Evolutionary conservation across 23 tunicate genomes (phyloP).

Genomic region (Ciona savignyi): DNA sequence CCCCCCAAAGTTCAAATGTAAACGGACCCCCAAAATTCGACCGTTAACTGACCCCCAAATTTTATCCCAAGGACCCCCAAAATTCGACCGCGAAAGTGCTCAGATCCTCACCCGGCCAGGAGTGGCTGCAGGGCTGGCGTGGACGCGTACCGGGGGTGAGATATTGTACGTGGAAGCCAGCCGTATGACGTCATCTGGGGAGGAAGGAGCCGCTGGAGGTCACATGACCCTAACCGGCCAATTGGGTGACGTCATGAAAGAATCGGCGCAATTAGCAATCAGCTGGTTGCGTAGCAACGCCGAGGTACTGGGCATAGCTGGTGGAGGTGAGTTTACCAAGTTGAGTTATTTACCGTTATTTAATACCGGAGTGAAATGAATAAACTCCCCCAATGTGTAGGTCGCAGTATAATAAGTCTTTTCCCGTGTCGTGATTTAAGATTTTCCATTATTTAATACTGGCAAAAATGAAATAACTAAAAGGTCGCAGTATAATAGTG

Average conservation of each 20-base stretch:
- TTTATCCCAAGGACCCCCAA: slow-evolving; percentile 48
- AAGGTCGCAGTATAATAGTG: too few relatives aligned
- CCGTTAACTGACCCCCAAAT: too few relatives aligned
- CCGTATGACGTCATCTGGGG: slow-evolving; percentile 9
- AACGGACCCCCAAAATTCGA: too few relatives aligned
- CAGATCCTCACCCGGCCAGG: slow-evolving; percentile 42
- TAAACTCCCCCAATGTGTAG: too few relatives aligned
- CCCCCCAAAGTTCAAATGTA: too few relatives aligned
- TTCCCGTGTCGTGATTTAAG: too few relatives aligned
- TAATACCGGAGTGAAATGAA: too few relatives aligned
- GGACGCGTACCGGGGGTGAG: slow-evolving; percentile 56
- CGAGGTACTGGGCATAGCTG: slow-evolving; percentile 10
- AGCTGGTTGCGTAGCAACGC: slow-evolving; percentile 54
- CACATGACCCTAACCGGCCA: slow-evolving; percentile 60
- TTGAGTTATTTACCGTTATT: too few relatives aligned
- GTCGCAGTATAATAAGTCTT: too few relatives aligned
- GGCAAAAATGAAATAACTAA: too few relatives aligned
- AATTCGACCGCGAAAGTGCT: slow-evolving; percentile 16
- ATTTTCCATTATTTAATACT: too few relatives aligned
- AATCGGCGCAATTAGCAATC: slow-evolving; percentile 56
- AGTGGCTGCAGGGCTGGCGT: slow-evolving; percentile 49
- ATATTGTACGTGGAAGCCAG: slow-evolving; percentile 40
- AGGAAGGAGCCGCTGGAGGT: slow-evolving; percentile 6
- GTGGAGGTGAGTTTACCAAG: slow-evolving; percentile 12
- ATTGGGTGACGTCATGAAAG: slow-evolving; percentile 67